Conservation (phyloP, 2,797 vertebrate genomes). For the Rallus crepitans region DNA sequence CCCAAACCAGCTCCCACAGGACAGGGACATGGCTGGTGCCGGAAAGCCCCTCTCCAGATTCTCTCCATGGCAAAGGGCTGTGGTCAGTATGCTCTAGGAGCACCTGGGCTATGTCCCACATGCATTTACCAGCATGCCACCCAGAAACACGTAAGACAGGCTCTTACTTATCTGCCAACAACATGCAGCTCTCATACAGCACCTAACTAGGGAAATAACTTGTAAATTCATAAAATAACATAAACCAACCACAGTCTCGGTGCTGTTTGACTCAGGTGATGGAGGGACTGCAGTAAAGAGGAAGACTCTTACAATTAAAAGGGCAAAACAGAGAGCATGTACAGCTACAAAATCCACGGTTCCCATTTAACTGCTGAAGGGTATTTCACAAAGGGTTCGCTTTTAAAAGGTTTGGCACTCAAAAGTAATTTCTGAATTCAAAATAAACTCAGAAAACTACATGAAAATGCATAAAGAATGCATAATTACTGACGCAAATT, state of each 20-base stretch:
- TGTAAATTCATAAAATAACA: conserved; percentile 13
- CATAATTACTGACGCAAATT: conserved; percentile 50
- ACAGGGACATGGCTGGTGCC: neutral
- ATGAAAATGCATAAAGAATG: conserved; percentile 18
- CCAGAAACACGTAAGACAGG: neutral
- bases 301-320: conserved; percentile 1
- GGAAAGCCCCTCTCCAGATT: neutral
- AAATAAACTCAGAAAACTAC: conserved; percentile 44
- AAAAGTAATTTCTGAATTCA: conserved; percentile 39
- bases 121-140: fast-evolving
- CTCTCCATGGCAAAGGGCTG: neutral
- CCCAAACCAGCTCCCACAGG: neutral
- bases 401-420: conserved; percentile 15
- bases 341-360: conserved; percentile 29
- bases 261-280: neutral
- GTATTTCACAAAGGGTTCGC: neutral
- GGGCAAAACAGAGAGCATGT: conserved; percentile 21
- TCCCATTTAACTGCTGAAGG: neutral
- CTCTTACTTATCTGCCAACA: neutral
- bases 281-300: conserved; percentile 42
- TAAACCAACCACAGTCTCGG: neutral
- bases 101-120: fast-evolving
- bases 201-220: conserved; percentile 28
- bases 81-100: neutral
- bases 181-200: neutral